Evolutionary conservation across 1,140 invertebrate genomes (phyloP).

Genomic region (Magallana angulata): DNA sequence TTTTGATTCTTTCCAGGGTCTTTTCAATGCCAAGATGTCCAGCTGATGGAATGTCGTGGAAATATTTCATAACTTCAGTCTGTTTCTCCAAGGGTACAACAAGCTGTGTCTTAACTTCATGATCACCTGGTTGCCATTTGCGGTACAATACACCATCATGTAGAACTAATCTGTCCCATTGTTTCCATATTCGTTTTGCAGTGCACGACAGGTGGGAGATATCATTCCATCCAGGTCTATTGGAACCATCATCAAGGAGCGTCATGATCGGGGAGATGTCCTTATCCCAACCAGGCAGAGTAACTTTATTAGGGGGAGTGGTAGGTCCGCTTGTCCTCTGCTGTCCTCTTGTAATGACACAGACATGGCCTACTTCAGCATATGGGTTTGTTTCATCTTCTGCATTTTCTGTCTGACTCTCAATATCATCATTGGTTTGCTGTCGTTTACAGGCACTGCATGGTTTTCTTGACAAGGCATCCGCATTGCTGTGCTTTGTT

Average conservation of each 20-base stretch:
- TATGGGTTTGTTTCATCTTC: too few species aligned
- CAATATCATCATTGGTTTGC: too few species aligned
- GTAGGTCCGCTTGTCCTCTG: background rate
- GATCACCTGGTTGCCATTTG: constrained; percentile 24
- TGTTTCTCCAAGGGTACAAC: constrained; percentile 39
- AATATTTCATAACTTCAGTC: constrained; percentile 31
- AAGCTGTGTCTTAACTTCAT: constrained; percentile 25
- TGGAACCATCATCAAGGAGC: background rate
- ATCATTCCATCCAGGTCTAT: constrained; percentile 46
- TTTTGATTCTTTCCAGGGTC: constrained; percentile 41
- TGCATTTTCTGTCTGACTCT: too few species aligned
- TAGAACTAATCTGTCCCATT: constrained; percentile 56
- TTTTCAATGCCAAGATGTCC: constrained; percentile 59
- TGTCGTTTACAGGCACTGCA: too few species aligned
- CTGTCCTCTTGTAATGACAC: constrained; percentile 51
- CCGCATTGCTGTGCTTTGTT: too few species aligned
- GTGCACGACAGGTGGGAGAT: background rate
- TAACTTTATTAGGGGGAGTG: background rate
- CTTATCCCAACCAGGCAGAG: constrained; percentile 35
- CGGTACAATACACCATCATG: constrained; percentile 44
- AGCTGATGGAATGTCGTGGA: constrained; percentile 54
- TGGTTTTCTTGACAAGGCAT: too few species aligned
- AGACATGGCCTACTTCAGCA: background rate
- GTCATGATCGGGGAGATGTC: constrained; percentile 20
- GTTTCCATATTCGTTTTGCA: constrained; percentile 53